These are phyloP conservation scores for Sciaenops ocellatus DNA, from an alignment of 2,797 vertebrate genomes.

Conservation along the genomic window DNA sequence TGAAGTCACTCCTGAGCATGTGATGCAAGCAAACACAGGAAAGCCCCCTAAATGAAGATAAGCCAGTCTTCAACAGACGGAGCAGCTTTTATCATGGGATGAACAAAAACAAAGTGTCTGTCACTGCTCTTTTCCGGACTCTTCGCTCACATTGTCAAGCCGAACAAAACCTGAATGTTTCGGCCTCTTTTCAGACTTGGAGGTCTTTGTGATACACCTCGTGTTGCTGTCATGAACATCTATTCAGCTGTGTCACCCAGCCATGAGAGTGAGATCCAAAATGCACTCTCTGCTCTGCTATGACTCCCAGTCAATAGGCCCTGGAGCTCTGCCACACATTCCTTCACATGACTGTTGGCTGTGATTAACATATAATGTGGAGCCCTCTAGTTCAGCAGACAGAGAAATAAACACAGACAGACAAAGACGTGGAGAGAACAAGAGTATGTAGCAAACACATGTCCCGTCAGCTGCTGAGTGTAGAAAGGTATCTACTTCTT, in stretches of 20 bases:
- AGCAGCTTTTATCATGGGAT: constrained; percentile 49
- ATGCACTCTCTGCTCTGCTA: constrained; percentile 49
- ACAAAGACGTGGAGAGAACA: constrained; percentile 13
- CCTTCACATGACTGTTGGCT: constrained; percentile 57
- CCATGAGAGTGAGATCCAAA: constrained; percentile 59
- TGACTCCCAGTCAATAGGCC: constrained; percentile 50
- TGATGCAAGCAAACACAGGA: constrained; percentile 36
- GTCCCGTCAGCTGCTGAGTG: neutral
- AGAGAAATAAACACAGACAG: constrained; percentile 49
- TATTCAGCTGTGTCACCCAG: constrained; percentile 64
- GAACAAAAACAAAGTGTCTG: constrained; percentile 67
- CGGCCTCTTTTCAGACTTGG: constrained; percentile 29
- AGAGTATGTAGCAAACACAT: constrained; percentile 30
- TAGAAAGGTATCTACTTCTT: neutral
- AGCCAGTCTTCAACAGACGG: constrained; percentile 46
- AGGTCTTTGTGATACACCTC: constrained; percentile 54
- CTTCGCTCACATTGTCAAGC: constrained; percentile 33
- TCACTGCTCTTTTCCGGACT: constrained; percentile 53
- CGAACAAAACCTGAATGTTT: constrained; percentile 54
- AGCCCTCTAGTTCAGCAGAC: constrained; percentile 52
- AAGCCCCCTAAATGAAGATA: constrained; percentile 21
- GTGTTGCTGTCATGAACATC: constrained; percentile 57
- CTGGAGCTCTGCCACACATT: constrained; percentile 66
- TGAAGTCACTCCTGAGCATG: constrained; percentile 4
- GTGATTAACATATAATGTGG: constrained; percentile 59